These are phyloP conservation scores for Corythornis vintsioides DNA, from an alignment of 2,113 vertebrate genomes.

Conservation along the genomic window DNA sequence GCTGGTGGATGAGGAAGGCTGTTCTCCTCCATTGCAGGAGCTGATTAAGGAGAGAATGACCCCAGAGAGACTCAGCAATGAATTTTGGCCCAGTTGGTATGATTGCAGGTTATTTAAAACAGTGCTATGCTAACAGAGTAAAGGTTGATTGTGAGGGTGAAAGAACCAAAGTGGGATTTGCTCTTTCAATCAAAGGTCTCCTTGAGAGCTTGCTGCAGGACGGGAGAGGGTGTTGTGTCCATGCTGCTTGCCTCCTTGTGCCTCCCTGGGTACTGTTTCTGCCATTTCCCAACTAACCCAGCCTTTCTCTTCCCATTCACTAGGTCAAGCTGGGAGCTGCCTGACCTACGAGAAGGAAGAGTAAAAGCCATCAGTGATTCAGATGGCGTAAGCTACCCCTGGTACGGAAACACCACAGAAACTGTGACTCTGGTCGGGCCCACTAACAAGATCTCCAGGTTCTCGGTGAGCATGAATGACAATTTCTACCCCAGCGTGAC, in stretches of 20 bases:
- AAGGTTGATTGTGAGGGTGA: fast-evolving
- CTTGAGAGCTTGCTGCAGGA: background rate
- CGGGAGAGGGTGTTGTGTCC: background rate
- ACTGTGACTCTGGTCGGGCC: conserved; percentile 93
- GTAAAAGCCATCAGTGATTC: conserved; percentile 98
- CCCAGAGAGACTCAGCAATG: background rate
- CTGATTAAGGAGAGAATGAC: background rate
- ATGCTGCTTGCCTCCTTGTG: background rate
- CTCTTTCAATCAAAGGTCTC: background rate
- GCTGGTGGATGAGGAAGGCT: background rate
- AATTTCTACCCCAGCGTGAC: conserved; percentile 99
- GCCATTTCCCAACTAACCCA: background rate
- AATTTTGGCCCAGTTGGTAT: background rate
- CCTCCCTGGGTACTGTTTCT: fast-evolving
- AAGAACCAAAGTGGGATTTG: background rate
- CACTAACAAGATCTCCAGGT: conserved; percentile 92
- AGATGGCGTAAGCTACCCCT: conserved; percentile 96
- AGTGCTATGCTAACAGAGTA: background rate
- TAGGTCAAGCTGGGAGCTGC: conserved; percentile 99
- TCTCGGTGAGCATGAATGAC: conserved; percentile 98
- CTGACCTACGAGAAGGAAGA: conserved; percentile 90
- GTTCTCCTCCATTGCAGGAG: background rate
- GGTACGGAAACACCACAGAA: conserved; percentile 98
- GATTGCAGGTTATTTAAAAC: background rate
- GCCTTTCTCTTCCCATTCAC: background rate